Base-by-base conservation (phyloP, 2,797 vertebrate species). In the Cyprinodon diabolis region DNA sequence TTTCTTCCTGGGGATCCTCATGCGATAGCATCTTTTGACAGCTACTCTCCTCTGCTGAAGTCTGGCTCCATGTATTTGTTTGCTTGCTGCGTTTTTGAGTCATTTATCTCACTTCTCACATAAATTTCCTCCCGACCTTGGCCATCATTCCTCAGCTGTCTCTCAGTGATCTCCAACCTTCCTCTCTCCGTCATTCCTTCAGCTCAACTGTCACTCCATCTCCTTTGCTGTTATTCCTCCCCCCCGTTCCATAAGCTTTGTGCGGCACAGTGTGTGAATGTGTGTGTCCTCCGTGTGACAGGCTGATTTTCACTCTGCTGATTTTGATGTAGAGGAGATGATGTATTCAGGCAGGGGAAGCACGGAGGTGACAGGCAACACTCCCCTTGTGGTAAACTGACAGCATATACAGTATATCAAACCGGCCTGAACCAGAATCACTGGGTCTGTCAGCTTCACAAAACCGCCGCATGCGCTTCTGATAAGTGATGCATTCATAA, bases 261-360 rank as follows among this genome's bases (percentile, higher is more conserved):
- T 75, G 55, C 71, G 6, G 4, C 10, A 35, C 35, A 11, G 15
- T 66, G 55, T 78, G 30, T 49, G 51, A 37, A 40, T 57, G 76
- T 48, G 72, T 62, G 21, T 65, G 62, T 88, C 71, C 69, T 79
- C 69, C 68, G 35, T 80, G 85, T 91, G 89, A 91, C 89, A 86
- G 89, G 89, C 84, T 90, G 90, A 91, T 88, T 91, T 76, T 76
- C 82, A 84, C 83, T 86, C 82, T 66, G 88, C 78, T 86, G 89
- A 89, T 88, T 84, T 84, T 89, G 90, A 91, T 86, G 83, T 84
- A 86, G 78, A 79, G 85, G 84, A 87, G 87, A 90, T 87, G 85
- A 90, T 84, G 70, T 82, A 74, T 87, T 78, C 68, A 57, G 51
- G 72, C 73, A 76, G 71, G 56, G 79, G 80, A 81, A 67, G 81